Conservation (phyloP, 2,797 vertebrate genomes). For the Enteromius paludinosus region DNA sequence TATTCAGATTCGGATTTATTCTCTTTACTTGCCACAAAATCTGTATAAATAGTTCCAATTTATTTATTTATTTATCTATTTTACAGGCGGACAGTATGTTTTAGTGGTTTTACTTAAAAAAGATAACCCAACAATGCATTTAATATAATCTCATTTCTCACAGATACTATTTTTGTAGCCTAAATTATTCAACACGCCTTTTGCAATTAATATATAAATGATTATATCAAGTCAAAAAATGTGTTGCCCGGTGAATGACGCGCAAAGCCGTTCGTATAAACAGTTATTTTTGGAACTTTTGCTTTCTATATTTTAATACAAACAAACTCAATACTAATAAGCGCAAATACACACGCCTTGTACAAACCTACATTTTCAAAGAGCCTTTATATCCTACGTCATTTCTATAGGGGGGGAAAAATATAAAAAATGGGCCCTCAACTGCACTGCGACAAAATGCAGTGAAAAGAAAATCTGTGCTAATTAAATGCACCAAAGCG, state of each 20-base stretch:
- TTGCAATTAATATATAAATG: not conserved
- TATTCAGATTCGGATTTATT: no score
- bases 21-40: not conserved
- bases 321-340: not conserved
- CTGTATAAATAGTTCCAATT: not conserved
- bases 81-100: not conserved
- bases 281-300: not conserved
- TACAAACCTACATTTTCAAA: not conserved
- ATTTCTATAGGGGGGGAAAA: no score
- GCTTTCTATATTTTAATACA: not conserved
- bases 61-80: not conserved
- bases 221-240: not conserved
- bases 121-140: not conserved
- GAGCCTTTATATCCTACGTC: not conserved
- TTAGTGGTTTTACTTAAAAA: not conserved
- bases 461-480: not conserved
- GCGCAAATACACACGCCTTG: not conserved
- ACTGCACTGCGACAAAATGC: conserved; percentile 30
- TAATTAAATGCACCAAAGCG: not conserved
- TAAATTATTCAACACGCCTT: not conserved
- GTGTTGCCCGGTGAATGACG: not conserved
- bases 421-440: not conserved
- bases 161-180: not conserved
- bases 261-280: not conserved
- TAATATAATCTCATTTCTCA: not conserved